Percentiles rank a stretch among this genome's conserved stretches.
Evolutionary conservation across 2,113 vertebrate genomes (phyloP).

Genomic region (Brienomyrus longianalis): DNA sequence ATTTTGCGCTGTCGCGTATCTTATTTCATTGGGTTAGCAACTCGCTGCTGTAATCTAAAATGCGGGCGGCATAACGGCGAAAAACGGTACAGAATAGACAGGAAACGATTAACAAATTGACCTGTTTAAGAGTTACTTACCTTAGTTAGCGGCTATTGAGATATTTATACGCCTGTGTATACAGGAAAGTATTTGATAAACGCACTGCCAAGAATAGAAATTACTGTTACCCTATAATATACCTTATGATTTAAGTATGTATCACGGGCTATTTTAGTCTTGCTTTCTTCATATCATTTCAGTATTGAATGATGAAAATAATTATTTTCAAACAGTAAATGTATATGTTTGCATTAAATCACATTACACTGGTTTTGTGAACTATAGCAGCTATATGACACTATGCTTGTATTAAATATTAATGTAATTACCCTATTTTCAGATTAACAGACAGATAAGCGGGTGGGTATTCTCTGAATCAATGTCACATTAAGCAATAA

Average conservation of each 20-base stretch:
- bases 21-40: slow-evolving; percentile 52
- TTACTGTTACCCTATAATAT: not conserved
- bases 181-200: not conserved
- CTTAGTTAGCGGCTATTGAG: not conserved
- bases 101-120: not conserved
- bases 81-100: slow-evolving; percentile 32
- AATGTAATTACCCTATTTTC: not conserved
- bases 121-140: not conserved
- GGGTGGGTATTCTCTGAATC: not conserved
- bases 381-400: not conserved
- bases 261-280: not conserved
- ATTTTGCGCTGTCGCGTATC: slow-evolving; percentile 45
- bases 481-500: not conserved
- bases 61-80: slow-evolving; percentile 43
- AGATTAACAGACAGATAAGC: not conserved
- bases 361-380: not conserved
- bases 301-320: not conserved
- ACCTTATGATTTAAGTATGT: not conserved
- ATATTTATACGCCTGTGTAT: not conserved
- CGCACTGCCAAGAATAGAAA: not conserved
- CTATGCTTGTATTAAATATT: not conserved
- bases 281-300: not conserved
- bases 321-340: not conserved
- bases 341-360: not conserved
- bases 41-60: slow-evolving; percentile 44